Evolutionary conservation across 2,888 invertebrate genomes (phyloP).

Genomic region (Tholera decimalis): DNA sequence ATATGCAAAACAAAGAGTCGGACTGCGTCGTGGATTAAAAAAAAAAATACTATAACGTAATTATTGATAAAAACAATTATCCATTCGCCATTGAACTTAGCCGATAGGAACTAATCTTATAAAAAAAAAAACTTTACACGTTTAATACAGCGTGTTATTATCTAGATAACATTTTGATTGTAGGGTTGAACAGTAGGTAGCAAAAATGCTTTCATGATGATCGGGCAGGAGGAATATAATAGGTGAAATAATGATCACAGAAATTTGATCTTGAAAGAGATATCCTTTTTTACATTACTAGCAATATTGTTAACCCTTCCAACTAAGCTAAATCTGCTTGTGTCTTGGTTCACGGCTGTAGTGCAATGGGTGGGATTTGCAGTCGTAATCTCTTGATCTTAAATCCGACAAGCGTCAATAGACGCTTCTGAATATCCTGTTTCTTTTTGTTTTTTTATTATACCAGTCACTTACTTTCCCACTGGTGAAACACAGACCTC

Average conservation of each 20-base stretch:
- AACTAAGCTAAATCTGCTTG: too few relatives aligned
- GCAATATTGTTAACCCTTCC: too few relatives aligned
- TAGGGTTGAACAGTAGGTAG: not conserved
- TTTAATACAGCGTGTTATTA: slow-evolving; percentile 1
- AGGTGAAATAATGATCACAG: not conserved
- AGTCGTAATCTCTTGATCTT: too few relatives aligned
- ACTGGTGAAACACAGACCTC: too few relatives aligned
- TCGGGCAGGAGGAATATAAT: not conserved
- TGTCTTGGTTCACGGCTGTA: too few relatives aligned
- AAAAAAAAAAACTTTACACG: not conserved
- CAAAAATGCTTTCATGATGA: slow-evolving; percentile 10
- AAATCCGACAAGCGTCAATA: too few relatives aligned
- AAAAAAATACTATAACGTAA: slow-evolving; percentile 13
- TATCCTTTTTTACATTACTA: too few relatives aligned
- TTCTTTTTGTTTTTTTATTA: too few relatives aligned
- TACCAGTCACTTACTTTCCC: too few relatives aligned
- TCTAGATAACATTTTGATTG: slow-evolving; percentile 1
- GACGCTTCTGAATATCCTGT: too few relatives aligned
- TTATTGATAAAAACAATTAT: slow-evolving; percentile 11
- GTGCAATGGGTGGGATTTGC: too few relatives aligned
- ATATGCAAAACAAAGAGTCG: not conserved
- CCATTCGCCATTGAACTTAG: slow-evolving; percentile 58
- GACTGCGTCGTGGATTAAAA: not conserved
- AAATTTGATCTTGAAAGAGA: too few relatives aligned
- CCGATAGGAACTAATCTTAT: slow-evolving; percentile 43